Base-by-base conservation (phyloP, 2,113 vertebrate genomes). In the Vicugna pacos region DNA sequence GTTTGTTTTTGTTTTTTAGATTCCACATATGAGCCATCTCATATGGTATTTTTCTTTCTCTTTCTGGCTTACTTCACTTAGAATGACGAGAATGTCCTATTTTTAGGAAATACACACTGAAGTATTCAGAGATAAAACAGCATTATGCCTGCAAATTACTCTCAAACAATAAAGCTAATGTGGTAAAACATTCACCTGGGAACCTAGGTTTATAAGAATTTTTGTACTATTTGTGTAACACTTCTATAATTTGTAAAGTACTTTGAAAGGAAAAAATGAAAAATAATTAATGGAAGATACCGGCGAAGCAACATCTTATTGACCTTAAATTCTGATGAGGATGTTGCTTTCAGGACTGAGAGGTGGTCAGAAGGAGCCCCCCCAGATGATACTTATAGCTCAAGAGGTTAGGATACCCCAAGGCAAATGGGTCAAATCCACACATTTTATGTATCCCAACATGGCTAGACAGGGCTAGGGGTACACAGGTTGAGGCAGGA, bases 221-320 rank as follows among this genome's bases (percentile, higher is more conserved):
- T 83, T 38, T 73, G 56, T 76, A 20, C 5, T 76, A 64, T 70
- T 52, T 79, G 17, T 54, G 0, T 15, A 80, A 85, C 1, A 9
- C 67, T 94, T 94, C 50, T 65, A 0, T 95, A 75, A 92, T 38
- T 80, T n/a, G 81, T 65, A 93, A 86, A 89, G 81, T 86, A 86
- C 14, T 54, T 95, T 19, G 35, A 60, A 50, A 92, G 22, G 50
- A 87, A 56, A 62, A 46, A 70, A 13, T 70, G 48, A 48, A 84
- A 77, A 92, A 77, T 22, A 89, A 89, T 60, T 38, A 84, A 92
- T 48, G 20, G 70, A 95, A 69, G 52, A 38, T 65, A 82, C 5
- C 38, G 8, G 42, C 60, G 10, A 82, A 83, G n/a, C 32, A 82
- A 69, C 52, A 81, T 62, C 32, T 62, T 83, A 79, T 4, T 72